Evolutionary conservation across 2,888 invertebrate species (phyloP).

Genomic region (Temnothorax rugatulus): DNA sequence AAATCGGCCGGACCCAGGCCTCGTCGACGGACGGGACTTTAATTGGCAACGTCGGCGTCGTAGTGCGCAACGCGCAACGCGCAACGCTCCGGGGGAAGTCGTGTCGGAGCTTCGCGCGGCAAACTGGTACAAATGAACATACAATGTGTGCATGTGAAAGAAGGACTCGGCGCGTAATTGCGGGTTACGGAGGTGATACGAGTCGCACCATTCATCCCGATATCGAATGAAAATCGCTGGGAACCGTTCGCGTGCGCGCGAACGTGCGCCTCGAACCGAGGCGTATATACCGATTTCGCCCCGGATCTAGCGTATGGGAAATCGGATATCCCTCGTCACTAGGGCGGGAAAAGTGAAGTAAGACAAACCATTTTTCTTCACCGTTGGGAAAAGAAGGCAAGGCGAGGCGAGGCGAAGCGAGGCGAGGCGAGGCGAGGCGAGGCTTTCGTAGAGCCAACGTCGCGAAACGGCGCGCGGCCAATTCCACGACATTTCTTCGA

Average conservation of each 20-base stretch:
- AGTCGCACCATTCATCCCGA: conserved; percentile 50
- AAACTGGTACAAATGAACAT: conserved; percentile 51
- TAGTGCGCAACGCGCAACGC: neutral
- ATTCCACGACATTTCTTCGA: neutral
- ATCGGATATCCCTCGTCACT: conserved; percentile 23
- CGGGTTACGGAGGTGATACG: conserved; percentile 47
- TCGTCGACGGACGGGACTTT: neutral
- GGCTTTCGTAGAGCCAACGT: neutral
- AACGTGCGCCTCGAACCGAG: neutral
- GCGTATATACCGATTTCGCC: conserved; percentile 34
- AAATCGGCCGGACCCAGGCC: neutral
- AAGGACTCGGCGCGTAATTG: conserved; percentile 40
- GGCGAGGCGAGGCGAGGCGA: no score
- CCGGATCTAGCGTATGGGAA: conserved; percentile 29
- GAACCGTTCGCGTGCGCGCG: conserved; percentile 46
- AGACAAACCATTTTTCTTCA: neutral
- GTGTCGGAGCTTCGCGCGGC: neutral
- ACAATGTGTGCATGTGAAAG: conserved; percentile 39
- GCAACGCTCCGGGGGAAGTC: neutral
- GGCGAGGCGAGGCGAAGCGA: no score
- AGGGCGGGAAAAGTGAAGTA: conserved; percentile 25
- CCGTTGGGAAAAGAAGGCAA: neutral
- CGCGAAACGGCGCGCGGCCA: neutral
- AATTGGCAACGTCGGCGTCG: conserved; percentile 10
- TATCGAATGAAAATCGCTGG: conserved; percentile 50